Conservation (phyloP, 2,113 vertebrate genomes). For the Manacus vitellinus region DNA sequence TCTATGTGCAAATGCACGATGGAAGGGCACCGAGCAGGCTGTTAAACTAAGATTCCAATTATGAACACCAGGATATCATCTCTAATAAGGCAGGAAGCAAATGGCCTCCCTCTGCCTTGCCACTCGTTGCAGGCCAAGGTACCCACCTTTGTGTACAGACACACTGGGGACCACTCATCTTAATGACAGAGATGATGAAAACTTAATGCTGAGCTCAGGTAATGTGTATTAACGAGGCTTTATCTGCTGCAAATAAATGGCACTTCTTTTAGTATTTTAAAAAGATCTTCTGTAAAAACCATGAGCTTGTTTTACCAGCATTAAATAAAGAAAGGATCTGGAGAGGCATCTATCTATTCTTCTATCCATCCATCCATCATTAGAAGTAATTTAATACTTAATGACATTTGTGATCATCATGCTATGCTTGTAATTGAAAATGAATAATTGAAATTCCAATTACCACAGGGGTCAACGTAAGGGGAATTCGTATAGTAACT, state of each 20-base stretch:
- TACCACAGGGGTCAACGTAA: constrained; percentile 70
- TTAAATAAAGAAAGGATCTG: constrained; percentile 48
- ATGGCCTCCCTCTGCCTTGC: background rate
- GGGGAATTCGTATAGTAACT: constrained; percentile 60
- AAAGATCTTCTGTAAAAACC: background rate
- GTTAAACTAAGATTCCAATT: background rate
- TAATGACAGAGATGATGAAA: background rate
- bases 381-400: constrained; percentile 76
- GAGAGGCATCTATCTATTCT: constrained; percentile 31
- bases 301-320: background rate
- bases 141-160: background rate
- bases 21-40: background rate
- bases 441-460: constrained; percentile 81
- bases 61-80: background rate
- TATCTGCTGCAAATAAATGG: background rate
- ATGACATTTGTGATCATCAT: constrained; percentile 77
- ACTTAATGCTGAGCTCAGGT: background rate
- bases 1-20: fast-evolving
- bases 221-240: background rate
- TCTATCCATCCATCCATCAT: constrained; percentile 54
- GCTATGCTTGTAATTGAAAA: constrained; percentile 78
- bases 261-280: background rate
- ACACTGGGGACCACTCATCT: background rate
- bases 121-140: background rate
- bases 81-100: background rate